phyloP scores from a whole-genome alignment of 2,113 vertebrate genomes.

The Corythaixoides concolor region DNA sequence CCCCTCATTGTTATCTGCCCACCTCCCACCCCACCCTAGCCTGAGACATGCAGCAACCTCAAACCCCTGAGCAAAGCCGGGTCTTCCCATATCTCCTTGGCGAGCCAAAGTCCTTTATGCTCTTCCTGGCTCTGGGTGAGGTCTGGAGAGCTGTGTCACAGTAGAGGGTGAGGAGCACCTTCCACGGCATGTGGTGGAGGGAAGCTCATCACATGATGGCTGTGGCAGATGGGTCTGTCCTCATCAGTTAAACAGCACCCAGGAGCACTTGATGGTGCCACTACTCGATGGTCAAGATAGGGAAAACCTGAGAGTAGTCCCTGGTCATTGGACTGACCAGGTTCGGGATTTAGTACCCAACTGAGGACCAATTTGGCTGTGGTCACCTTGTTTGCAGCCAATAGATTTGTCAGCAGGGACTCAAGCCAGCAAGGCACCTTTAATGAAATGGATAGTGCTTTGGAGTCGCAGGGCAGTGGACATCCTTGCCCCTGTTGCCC shows the following conservation, averaged over 20 bases:
- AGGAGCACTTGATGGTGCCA: background rate
- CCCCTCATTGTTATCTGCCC: background rate
- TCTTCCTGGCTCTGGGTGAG: background rate
- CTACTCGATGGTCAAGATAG: background rate
- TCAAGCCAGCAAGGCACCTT: rapidly evolving
- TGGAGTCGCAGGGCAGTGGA: background rate
- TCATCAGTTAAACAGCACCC: background rate
- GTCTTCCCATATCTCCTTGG: background rate
- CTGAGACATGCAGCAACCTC: background rate
- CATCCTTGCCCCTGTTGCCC: background rate
- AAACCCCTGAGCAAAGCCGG: background rate
- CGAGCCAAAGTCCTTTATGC: background rate
- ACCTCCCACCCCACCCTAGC: background rate
- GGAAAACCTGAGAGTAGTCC: background rate
- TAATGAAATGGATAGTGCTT: background rate
- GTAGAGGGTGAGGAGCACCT: background rate
- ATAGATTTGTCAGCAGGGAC: background rate
- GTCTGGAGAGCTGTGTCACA: background rate
- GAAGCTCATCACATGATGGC: background rate
- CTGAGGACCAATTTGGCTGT: background rate
- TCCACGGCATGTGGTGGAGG: background rate
- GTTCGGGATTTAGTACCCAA: background rate
- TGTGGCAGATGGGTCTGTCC: background rate
- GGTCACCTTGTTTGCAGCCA: background rate
- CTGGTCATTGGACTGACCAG: background rate